phyloP scores from a whole-genome alignment of 2,797 vertebrate genomes.

The Bufotes viridis region DNA sequence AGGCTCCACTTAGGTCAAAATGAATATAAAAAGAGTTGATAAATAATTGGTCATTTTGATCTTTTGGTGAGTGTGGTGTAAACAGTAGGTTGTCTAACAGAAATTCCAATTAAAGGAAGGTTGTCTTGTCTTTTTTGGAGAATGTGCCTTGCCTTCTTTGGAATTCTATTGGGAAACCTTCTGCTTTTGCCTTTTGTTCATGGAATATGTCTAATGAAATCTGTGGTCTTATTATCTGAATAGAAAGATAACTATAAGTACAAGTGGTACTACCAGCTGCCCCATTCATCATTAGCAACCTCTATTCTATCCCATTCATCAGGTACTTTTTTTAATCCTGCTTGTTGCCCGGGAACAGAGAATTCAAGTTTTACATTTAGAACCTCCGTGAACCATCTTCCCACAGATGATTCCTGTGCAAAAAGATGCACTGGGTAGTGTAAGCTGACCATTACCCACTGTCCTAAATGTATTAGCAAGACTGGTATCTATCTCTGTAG shows the following conservation, averaged over 20 bases:
- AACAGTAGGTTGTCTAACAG: neutral
- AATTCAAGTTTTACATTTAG: neutral
- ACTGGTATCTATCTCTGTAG: neutral
- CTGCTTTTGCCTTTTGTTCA: neutral
- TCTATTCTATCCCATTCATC: neutral
- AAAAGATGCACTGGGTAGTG: neutral
- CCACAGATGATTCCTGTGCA: neutral
- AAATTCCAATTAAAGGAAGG: constrained; percentile 5
- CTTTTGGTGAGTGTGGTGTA: constrained; percentile 1
- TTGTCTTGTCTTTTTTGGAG: constrained; percentile 15
- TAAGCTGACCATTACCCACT: neutral
- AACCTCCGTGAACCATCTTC: neutral
- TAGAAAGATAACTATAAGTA: neutral
- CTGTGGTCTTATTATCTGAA: neutral
- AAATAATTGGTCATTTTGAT: constrained; percentile 6
- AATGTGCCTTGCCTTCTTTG: neutral
- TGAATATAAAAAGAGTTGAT: neutral
- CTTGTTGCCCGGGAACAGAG: constrained; percentile 2
- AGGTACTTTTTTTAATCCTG: neutral
- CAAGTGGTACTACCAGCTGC: constrained; percentile 10
- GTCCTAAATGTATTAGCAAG: neutral
- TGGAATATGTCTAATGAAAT: neutral
- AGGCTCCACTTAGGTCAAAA: neutral
- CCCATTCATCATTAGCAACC: neutral
- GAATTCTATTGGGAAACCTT: neutral